Base-by-base conservation (phyloP, 2,113 vertebrate species). In the Ovibos moschatus region DNA sequence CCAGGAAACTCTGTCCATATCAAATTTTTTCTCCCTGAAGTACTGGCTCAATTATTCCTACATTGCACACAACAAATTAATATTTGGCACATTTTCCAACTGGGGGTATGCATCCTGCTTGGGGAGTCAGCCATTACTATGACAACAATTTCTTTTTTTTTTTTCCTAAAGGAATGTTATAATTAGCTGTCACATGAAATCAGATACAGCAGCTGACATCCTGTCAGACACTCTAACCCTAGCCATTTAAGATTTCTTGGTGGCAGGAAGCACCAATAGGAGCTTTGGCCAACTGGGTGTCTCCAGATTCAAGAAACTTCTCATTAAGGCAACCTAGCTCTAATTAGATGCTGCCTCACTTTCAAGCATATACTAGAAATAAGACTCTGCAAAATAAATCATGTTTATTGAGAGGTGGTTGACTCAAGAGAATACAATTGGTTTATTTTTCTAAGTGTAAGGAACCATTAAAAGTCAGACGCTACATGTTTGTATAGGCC, bases 111-210 rank as follows among this genome's bases (percentile, higher is more conserved):
- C 15, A 57, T 47, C 89, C 16, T 71, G n/a, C 62, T 74, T 57
- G 30, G 79, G 36, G 88, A 90, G 40, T 95, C 55, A 92, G 45
- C 27, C 12, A 93, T 97, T 21, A 51, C 96, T 89, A 97, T 96
- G 93, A 97, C 92, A 98, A 97, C 91, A 93, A 62, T 5, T 45
- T 89, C 71, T 91, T 92, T 83, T 64, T 81, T 85, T 94, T 96
- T 97, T 94, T 40, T n/a, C n/a, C 87, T 91, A 95, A 97, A 96
- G 96, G 82, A 93, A 76, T 87, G 43, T 92, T 95, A 91, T 94
- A 96, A 97, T 97, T 97, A 96, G 94, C 82, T 95, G 57, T 82
- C 95, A 71, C 45, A 67, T 91, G 67, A 89, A 97, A 89, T 91
- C 74, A 90, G 62, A 91, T 79, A 64, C 82, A 10, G 16, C 8